Conservation (phyloP, 2,888 invertebrate genomes). For the Lordiphosa fenestrarum region DNA sequence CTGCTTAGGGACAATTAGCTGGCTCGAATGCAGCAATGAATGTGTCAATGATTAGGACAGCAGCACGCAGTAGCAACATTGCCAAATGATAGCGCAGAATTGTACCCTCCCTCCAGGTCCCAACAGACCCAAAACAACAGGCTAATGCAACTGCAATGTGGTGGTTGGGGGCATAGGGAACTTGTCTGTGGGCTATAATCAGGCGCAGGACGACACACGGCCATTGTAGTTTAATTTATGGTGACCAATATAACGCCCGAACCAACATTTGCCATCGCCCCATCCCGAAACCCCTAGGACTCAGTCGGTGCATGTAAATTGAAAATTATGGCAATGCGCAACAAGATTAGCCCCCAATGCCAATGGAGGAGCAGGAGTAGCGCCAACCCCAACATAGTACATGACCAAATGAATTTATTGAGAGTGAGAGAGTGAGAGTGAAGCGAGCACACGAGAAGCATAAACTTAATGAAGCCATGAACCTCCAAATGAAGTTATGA, state of each 20-base stretch:
- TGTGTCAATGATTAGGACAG: slow-evolving; percentile 69
- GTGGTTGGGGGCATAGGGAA: slow-evolving; percentile 1
- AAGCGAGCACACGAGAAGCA: slow-evolving; percentile 38
- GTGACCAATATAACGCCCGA: slow-evolving; percentile 42
- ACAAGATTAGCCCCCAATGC: slow-evolving; percentile 63
- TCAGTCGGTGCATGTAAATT: slow-evolving; percentile 62
- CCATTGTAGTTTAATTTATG: slow-evolving; percentile 54
- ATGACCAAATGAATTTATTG: slow-evolving; percentile 64
- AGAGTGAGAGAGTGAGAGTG: slow-evolving; percentile 10
- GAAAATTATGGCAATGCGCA: slow-evolving; percentile 75
- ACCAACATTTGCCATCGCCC: slow-evolving; percentile 21
- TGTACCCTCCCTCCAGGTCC: slow-evolving; percentile 5
- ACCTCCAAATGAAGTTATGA: slow-evolving; percentile 58
- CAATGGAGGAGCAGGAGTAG: slow-evolving; percentile 17
- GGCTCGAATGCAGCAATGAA: slow-evolving; percentile 60
- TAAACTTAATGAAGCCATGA: slow-evolving; percentile 57
- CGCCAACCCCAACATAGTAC: slow-evolving; percentile 12
- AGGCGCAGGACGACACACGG: slow-evolving; percentile 39
- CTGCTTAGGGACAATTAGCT: slow-evolving; percentile 48
- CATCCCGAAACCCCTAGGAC: neutral
- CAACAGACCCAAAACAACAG: slow-evolving; percentile 32
- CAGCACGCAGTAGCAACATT: slow-evolving; percentile 22
- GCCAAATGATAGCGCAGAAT: slow-evolving; percentile 50
- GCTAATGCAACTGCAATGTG: slow-evolving; percentile 65
- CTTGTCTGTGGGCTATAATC: slow-evolving; percentile 50